Base-by-base conservation (phyloP, 2,113 vertebrate genomes). In the Sterna hirundo region DNA sequence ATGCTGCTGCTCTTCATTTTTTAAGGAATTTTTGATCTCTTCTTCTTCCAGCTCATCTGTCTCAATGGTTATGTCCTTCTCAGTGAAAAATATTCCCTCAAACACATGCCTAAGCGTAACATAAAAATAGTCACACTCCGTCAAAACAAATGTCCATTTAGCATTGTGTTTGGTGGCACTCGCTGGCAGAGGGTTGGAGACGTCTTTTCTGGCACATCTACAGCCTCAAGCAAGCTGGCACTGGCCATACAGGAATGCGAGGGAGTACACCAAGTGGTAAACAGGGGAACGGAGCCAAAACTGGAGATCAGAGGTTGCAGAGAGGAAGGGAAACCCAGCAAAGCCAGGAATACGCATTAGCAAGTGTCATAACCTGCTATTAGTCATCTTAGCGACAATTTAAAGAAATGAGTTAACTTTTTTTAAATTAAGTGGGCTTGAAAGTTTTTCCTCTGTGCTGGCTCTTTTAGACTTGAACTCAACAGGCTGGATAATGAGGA, bases 131-230 rank as follows among this genome's bases (percentile, higher is more conserved):
- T 60, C 32, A 23, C 10, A 58, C 7, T 60, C 4, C 2, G 3
- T 42, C 71, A 79, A 61, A 79, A 57, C 26, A 55, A 70, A 49
- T 3, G 49, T 34, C 49, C 17, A 7, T 42, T 52, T 34, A 69
- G 69, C 47, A 36, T 9, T 0, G 0, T 27, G 27, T 65, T 65
- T 0, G 2, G 51, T 42, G 52, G 51, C 47, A 29, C 32, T 72
- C 2, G 0, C 13, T 40, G 54, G 64, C 34, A 86, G 40, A 86
- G 6, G 9, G 22, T 8, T 77, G 21, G 42, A 54, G 47, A 15
- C 91, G 25, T n/a, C 42, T 84, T 58, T 84, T 52, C 60, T 78
- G 65, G 77, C 25, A 75, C 40, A 60, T 49, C 44, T 87, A 25
- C 52, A 82, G 38, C 46, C 42, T 29, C n/a, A 58, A 52, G 40